Evolutionary conservation across 2,888 invertebrate species (phyloP), one percentile per base, ranked within the genome.

Genomic region (Cosmopolites sordidus): DNA sequence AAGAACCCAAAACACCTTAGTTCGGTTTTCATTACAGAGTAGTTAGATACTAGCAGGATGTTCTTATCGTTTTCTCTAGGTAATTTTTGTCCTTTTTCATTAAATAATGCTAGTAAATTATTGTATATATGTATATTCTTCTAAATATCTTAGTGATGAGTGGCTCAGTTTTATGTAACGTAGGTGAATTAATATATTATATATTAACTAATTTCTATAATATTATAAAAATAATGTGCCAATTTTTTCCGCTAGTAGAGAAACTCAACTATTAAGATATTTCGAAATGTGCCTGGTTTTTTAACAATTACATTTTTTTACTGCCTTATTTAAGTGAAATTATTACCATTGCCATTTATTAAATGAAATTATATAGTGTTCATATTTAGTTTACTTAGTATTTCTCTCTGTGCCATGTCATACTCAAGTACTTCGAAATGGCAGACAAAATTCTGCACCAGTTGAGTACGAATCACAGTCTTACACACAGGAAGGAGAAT

Each of bases 331-430:
- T n/a, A n/a, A n/a, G n/a, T n/a, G n/a, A n/a, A n/a, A n/a, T n/a
- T n/a, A n/a, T n/a, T n/a, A n/a, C n/a, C n/a, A n/a, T n/a, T n/a
- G n/a, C n/a, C n/a, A n/a, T n/a, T n/a, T n/a, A n/a, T n/a, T n/a
- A n/a, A n/a, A n/a, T n/a, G n/a, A n/a, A n/a, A n/a, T n/a, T n/a
- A n/a, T n/a, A n/a, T n/a, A n/a, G n/a, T n/a, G n/a, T n/a, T n/a
- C 9, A 5, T 27, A 27, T 43, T 16, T 43, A 54, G 54, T 41
- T 49, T 43, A 38, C 30, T 18, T 54, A 39, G 39, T 38, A 44
- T 49, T 45, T 45, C 43, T 54, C 37, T 42, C 43, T 17, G 42
- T 47, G 54, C 54, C 50, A 46, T 54, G 50, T 54, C 46, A 40
- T 11, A 50, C 54, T 43, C 54, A 43, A 15, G 16, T n/a, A 41